A percentile compares a stretch with the other conserved stretches of the same genome.
These are phyloP conservation scores for Clarias platycephalus DNA, from an alignment of 2,797 vertebrate genomes.

Conservation along the genomic window DNA sequence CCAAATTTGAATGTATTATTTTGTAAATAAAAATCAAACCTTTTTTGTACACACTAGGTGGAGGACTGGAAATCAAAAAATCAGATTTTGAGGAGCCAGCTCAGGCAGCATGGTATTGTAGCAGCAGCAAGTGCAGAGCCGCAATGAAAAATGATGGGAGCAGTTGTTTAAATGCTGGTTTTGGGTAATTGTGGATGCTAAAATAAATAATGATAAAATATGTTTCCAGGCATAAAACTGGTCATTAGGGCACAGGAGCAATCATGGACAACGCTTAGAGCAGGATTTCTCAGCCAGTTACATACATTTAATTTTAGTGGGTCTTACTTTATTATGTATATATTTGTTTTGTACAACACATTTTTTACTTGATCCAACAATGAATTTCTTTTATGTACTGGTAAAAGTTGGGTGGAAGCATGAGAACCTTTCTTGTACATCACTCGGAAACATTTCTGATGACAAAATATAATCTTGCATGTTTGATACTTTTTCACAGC, in stretches of 20 bases:
- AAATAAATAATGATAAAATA: neutral
- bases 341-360: slow-evolving; percentile 41
- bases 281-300: slow-evolving; percentile 49
- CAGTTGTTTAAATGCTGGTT: slow-evolving; percentile 64
- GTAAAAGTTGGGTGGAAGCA: slow-evolving; percentile 28
- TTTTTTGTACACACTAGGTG: slow-evolving; percentile 64
- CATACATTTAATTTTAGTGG: slow-evolving; percentile 44
- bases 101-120: slow-evolving; percentile 76
- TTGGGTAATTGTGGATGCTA: neutral
- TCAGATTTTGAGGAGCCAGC: slow-evolving; percentile 76
- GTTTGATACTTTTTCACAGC: slow-evolving; percentile 11
- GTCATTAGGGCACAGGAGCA: slow-evolving; percentile 3
- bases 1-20: neutral
- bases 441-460: slow-evolving; percentile 11
- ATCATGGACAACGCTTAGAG: slow-evolving; percentile 63
- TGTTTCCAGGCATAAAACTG: slow-evolving; percentile 4
- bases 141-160: slow-evolving; percentile 70
- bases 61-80: slow-evolving; percentile 82
- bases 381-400: slow-evolving; percentile 49
- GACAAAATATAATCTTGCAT: slow-evolving; percentile 14
- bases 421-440: slow-evolving; percentile 9
- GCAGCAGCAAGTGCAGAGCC: slow-evolving; percentile 73
- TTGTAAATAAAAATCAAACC: neutral
- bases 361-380: slow-evolving; percentile 44
- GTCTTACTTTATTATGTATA: slow-evolving; percentile 51